Evolutionary conservation across 2,888 invertebrate genomes (phyloP).

Genomic region (Hydrotaea diabolus): DNA sequence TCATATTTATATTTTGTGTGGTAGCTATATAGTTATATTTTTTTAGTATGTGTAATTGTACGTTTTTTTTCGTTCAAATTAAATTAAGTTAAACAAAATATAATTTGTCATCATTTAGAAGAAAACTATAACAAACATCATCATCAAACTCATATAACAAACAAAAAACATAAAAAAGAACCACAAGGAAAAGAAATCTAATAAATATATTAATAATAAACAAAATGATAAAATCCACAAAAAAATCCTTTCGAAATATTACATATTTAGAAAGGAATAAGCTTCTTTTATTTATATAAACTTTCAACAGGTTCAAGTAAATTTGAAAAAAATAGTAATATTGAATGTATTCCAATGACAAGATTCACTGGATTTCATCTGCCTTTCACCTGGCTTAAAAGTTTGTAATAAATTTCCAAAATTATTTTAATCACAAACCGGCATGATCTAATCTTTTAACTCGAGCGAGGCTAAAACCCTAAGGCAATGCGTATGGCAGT

Average conservation of each 20-base stretch:
- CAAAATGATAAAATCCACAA: not conserved
- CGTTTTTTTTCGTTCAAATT: slow-evolving; percentile 35
- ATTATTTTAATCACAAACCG: no score
- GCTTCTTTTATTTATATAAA: slow-evolving; percentile 23
- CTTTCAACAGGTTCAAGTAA: no score
- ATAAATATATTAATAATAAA: slow-evolving; percentile 7
- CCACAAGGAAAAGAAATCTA: not conserved
- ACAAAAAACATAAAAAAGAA: not conserved
- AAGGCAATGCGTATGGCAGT: no score
- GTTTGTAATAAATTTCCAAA: no score
- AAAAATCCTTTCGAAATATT: slow-evolving; percentile 57
- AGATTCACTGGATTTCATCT: no score
- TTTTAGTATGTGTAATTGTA: slow-evolving; percentile 28
- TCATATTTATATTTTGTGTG: slow-evolving; percentile 47
- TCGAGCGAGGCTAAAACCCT: no score
- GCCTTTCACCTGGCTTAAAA: no score
- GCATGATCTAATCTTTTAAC: no score
- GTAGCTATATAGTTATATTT: slow-evolving; percentile 55
- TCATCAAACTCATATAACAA: slow-evolving; percentile 5
- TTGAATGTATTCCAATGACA: no score
- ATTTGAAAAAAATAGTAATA: no score
- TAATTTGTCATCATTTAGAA: slow-evolving; percentile 23
- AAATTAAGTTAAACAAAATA: slow-evolving; percentile 28
- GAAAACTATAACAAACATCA: slow-evolving; percentile 27
- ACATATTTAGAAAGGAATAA: slow-evolving; percentile 49